phyloP scores from a whole-genome alignment of 2,888 invertebrate genomes.

The Chironomus riparius region DNA sequence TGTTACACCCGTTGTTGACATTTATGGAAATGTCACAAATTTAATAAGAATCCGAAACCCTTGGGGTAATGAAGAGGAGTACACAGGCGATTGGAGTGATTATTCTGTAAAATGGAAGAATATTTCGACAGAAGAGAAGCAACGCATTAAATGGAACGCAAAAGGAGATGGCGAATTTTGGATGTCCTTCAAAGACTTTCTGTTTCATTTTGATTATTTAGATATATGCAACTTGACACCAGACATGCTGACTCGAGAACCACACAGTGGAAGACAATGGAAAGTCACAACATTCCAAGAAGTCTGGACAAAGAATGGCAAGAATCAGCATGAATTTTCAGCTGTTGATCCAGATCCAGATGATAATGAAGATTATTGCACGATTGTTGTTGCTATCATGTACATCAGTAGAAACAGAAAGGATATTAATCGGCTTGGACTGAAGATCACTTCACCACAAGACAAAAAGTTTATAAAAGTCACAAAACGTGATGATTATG shows the following conservation, averaged over 20 bases:
- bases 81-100: slow-evolving; percentile 65
- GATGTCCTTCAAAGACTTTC: slow-evolving; percentile 81
- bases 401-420: slow-evolving; percentile 42
- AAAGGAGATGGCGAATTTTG: slow-evolving; percentile 89
- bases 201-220: slow-evolving; percentile 58
- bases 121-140: slow-evolving; percentile 67
- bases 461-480: neutral
- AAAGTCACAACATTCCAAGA: slow-evolving; percentile 82
- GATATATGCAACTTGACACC: slow-evolving; percentile 89
- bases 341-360: slow-evolving; percentile 55
- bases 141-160: slow-evolving; percentile 69
- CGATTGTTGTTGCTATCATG: slow-evolving; percentile 75
- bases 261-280: slow-evolving; percentile 58
- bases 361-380: slow-evolving; percentile 57
- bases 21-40: slow-evolving; percentile 43
- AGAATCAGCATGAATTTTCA: slow-evolving; percentile 54
- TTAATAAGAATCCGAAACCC: slow-evolving; percentile 58
- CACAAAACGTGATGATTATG: too few species aligned
- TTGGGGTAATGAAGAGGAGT: slow-evolving; percentile 62
- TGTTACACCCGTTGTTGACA: slow-evolving; percentile 45
- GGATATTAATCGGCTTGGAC: neutral
- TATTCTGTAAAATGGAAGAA: slow-evolving; percentile 69
- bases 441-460: neutral
- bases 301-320: slow-evolving; percentile 43
- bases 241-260: slow-evolving; percentile 67